Evolutionary conservation across 1,140 invertebrate genomes (phyloP), one percentile per base, ranked within the genome.

Genomic region (Lethrus apterus): DNA sequence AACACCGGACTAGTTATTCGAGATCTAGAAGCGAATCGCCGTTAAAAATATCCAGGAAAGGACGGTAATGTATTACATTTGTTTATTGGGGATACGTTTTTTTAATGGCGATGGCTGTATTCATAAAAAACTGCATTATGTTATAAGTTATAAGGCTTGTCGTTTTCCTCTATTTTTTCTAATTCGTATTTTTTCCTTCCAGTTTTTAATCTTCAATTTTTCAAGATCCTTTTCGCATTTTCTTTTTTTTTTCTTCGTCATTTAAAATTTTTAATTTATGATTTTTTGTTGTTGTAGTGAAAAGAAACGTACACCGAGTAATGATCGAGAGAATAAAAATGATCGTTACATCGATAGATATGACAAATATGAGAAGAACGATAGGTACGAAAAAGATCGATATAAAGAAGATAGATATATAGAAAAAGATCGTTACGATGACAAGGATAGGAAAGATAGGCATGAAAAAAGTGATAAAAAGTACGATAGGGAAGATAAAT

Each of bases 1-100:
- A 76, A 56, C 64, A 68, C 20, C 72, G 71, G 14, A 58, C 64
- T 15, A 73, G 65, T 47, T 70, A 72, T 44, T 74, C 74, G 19
- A 66, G 73, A 51, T 75, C 73, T 2, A 65, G 73, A 35, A 75
- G 73, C 56, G 55, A 56, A 34, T 60, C 62, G 8, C 60, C 62
- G 2, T 50, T 46, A 7, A 62, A 63, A 53, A 18, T 31, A 9
- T 46, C 42, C 1, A 57, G 61, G 36, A 64, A 64, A 50, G 55
- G 48, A 36, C 30, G 36, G 33, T 38, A 30, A 21, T 18, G 5
- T 23, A 15, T 38, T 24, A 26, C 13, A 24, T 34, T 43, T 30
- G 40, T 41, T 26, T 38, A 11, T 10, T 18, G 24, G 21, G 17
- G 17, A 32, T 3, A 24, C 15, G 29, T 18, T 5, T 4, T 9